Percentiles rank a stretch among this genome's conserved stretches.
phyloP scores from a whole-genome alignment of 2,113 vertebrate species.

The Lota lota region DNA sequence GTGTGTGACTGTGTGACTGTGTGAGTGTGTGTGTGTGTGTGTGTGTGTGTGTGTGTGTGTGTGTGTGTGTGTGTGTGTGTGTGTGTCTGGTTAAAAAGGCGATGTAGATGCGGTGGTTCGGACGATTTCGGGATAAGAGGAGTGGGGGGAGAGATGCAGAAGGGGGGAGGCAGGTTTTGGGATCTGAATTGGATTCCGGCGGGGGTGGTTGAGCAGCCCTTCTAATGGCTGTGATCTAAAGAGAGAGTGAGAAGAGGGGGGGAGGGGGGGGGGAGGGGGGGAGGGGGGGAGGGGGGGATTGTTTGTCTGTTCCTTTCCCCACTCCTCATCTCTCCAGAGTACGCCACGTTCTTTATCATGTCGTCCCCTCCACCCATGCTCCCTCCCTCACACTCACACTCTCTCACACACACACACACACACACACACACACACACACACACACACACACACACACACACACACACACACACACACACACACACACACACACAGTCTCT shows the following conservation, averaged over 20 bases:
- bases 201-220: constrained; percentile 42
- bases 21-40: too few relatives aligned
- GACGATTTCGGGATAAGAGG: constrained; percentile 41
- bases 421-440: too few relatives aligned
- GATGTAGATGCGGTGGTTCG: constrained; percentile 51
- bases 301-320: not conserved
- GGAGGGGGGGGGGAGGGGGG: constrained; percentile 11
- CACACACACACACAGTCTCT: constrained; percentile 22
- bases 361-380: too few relatives aligned
- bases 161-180: constrained; percentile 49
- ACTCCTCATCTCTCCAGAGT: not conserved
- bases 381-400: constrained; percentile 11
- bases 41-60: too few relatives aligned
- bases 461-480: constrained; percentile 28
- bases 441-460: not conserved
- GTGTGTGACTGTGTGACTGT: constrained; percentile 26
- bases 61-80: too few relatives aligned
- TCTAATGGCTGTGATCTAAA: constrained; percentile 55
- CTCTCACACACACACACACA: too few relatives aligned
- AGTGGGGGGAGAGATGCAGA: constrained; percentile 60
- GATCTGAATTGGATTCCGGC: constrained; percentile 62
- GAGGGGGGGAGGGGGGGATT: constrained; percentile 6
- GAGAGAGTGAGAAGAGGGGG: not conserved
- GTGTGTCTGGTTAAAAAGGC: constrained; percentile 39
- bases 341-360: too few relatives aligned